Percentiles rank a stretch among this genome's conserved stretches.
These are phyloP conservation scores for Philhelius pedissequus DNA, from an alignment of 2,888 invertebrate genomes.

Conservation along the genomic window DNA sequence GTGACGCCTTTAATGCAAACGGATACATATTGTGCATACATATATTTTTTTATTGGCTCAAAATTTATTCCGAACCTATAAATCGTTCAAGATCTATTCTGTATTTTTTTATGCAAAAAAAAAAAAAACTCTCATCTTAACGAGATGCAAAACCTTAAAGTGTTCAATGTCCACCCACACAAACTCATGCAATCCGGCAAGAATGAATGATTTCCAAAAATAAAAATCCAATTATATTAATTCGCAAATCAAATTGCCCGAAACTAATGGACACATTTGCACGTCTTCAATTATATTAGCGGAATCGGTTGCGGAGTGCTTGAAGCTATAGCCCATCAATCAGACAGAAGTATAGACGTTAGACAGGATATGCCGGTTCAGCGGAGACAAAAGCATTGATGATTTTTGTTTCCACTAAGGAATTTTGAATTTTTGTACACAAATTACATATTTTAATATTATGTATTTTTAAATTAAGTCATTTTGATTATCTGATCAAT, in stretches of 20 bases:
- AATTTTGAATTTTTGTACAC: not conserved
- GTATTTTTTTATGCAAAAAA: not conserved
- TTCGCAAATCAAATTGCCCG: conserved; percentile 21
- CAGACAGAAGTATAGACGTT: no score
- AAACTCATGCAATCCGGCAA: not conserved
- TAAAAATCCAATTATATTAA: conserved; percentile 34
- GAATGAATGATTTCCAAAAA: conserved; percentile 14
- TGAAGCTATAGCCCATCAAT: conserved; percentile 27
- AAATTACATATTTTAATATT: not conserved
- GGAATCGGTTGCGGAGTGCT: not conserved
- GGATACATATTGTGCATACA: no score
- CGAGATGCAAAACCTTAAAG: not conserved
- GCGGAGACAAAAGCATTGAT: not conserved
- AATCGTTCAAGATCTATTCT: not conserved
- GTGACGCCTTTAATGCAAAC: not conserved
- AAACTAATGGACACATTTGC: conserved; percentile 38
- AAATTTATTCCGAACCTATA: not conserved
- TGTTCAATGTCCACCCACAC: conserved; percentile 18
- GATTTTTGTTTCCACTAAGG: not conserved
- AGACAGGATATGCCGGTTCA: conserved; percentile 43
- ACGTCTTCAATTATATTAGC: conserved; percentile 17
- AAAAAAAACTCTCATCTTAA: not conserved
- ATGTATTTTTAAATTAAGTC: not conserved
- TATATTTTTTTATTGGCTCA: not conserved
- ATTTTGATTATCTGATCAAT: conserved; percentile 1